Evolutionary conservation across 92 coral and sea anemone genomes (phyloP).

Genomic region (Chrysogorgia sp.): DNA sequence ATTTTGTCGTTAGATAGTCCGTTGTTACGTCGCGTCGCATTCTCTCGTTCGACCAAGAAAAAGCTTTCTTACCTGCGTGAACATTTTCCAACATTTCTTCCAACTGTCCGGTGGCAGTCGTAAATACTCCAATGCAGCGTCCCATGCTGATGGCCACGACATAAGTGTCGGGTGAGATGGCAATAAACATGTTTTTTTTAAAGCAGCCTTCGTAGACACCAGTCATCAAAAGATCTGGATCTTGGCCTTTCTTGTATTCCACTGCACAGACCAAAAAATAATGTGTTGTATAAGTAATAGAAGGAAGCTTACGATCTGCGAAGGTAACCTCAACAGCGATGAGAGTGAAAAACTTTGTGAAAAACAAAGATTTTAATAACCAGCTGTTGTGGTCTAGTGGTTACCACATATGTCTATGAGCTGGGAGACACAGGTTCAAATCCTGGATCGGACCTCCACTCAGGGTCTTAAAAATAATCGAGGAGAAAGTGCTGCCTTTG

Average conservation of each 20-base stretch:
- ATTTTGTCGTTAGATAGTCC: no score
- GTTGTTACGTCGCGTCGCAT: neutral
- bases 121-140: constrained; percentile 82
- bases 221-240: constrained; percentile 83
- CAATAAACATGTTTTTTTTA: constrained; percentile 87
- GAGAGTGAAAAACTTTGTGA: no score
- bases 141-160: constrained; percentile 95
- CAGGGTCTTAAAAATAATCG: no score
- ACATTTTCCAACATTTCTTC: constrained; percentile 87
- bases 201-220: constrained; percentile 85
- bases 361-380: neutral
- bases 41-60: neutral
- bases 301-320: no score
- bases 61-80: constrained; percentile 76
- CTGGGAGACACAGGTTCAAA: no score
- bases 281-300: neutral
- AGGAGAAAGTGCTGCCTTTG: no score
- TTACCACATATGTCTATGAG: no score
- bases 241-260: constrained; percentile 90
- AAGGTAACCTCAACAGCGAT: no score
- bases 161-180: constrained; percentile 95
- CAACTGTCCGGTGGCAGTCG: constrained; percentile 80
- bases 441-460: no score
- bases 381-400: no score
- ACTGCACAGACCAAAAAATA: constrained; percentile 61